These are phyloP conservation scores for Synanthedon tipuliformis DNA, from an alignment of 2,888 invertebrate genomes.

Conservation along the genomic window DNA sequence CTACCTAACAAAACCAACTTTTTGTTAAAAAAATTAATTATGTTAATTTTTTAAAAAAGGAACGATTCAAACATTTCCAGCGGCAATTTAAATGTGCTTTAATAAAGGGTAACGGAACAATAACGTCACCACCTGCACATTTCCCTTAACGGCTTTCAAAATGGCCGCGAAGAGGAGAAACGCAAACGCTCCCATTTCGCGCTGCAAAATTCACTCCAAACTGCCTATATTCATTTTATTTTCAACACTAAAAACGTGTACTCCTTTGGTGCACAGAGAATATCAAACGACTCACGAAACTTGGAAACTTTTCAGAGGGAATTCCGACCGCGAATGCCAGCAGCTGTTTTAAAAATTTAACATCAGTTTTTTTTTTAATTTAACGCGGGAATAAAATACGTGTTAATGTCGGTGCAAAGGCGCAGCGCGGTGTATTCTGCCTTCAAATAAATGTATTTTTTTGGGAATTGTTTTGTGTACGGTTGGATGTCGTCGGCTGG, in stretches of 20 bases:
- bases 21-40: no score
- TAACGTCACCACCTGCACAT: conserved; percentile 28
- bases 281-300: conserved; percentile 14
- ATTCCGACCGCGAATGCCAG: conserved; percentile 22
- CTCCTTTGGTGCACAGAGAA: conserved; percentile 8
- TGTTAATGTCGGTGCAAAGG: background rate
- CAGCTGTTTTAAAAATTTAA: background rate
- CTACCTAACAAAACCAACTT: no score
- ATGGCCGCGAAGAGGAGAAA: conserved; percentile 19
- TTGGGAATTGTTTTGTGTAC: background rate
- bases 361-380: background rate
- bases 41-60: no score
- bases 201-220: conserved; percentile 34
- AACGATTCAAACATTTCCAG: no score
- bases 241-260: conserved; percentile 18
- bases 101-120: conserved; percentile 18
- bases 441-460: background rate
- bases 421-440: background rate
- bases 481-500: background rate
- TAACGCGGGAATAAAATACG: background rate
- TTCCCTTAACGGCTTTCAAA: conserved; percentile 10
- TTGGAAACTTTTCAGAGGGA: conserved; percentile 19
- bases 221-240: conserved; percentile 40
- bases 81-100: no score
- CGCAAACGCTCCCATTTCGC: conserved; percentile 24